These are phyloP conservation scores for Corynorhinus townsendii DNA, from an alignment of 2,113 vertebrate species.

Conservation along the genomic window DNA sequence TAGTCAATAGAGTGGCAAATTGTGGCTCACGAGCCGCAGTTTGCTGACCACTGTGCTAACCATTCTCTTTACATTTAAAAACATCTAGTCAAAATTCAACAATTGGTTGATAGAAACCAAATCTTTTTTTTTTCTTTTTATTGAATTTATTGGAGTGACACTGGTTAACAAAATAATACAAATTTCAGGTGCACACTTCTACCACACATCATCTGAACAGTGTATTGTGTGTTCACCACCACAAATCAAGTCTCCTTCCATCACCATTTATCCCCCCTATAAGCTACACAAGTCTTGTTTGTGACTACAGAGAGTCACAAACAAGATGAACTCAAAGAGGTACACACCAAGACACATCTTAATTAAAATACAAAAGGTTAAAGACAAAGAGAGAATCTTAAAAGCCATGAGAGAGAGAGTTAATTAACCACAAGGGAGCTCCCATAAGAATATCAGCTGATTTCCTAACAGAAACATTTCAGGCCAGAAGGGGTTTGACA, in stretches of 20 bases:
- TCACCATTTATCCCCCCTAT: neutral
- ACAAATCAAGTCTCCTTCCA: neutral
- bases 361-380: neutral
- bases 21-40: too few species aligned
- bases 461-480: neutral
- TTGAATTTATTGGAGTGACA: neutral
- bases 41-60: neutral
- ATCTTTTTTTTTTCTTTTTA: neutral
- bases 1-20: too few species aligned
- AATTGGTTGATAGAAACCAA: constrained; percentile 31
- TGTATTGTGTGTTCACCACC: neutral
- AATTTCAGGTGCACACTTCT: neutral
- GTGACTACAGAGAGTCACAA: neutral
- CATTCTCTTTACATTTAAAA: neutral
- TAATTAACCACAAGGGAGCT: neutral
- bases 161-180: neutral
- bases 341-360: neutral
- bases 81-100: constrained; percentile 54
- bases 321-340: neutral
- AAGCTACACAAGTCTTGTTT: neutral
- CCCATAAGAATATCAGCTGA: neutral
- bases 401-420: neutral
- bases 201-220: neutral
- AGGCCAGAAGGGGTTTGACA: neutral
- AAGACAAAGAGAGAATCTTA: neutral